Base-by-base conservation (phyloP, 2,113 vertebrate species). In the Psilopogon haemacephalus region DNA sequence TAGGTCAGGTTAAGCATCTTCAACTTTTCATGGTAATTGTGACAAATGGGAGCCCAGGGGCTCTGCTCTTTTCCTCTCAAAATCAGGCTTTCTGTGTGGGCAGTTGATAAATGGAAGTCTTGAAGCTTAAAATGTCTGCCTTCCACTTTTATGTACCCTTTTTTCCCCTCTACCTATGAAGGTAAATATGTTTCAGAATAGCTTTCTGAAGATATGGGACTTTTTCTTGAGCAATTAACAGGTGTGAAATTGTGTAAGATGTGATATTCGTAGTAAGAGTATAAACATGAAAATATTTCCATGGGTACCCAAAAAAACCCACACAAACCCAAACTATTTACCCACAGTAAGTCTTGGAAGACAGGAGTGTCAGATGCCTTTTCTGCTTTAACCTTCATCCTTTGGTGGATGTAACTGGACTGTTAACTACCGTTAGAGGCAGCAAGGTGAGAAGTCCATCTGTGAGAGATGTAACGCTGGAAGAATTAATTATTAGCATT, bases 41-140 rank as follows among this genome's bases (percentile, higher is more conserved):
- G 86, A 96, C 62, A 93, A 96, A 90, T 84, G 30, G 54, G 54
- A 89, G 80, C 65, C 42, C 81, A 86, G 54, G 27, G 42, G n/a
- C 48, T 90, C 30, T n/a, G 67, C 48, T 78, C 52, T 73, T 82
- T 94, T 82, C 1, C 0, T 60, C 58, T 84, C 23, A 92, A 92
- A 86, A 86, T 54, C 38, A 33, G 38, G 58, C 23, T 88, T 86
- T 86, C 69, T 83, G 40, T 5, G 17, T 70, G 33, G 46, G 76
- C 86, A 33, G 76, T 44, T 93, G 86, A 92, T 86, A 90, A 90
- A 93, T 80, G 28, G 59, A 55, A 90, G 60, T 63, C 56, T 64
- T 86, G 42, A 90, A 63, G 62, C 37, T 84, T 63, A 81, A 74
- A 90, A 78, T 72, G 73, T 78, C 46, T 3, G 6, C 72, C 48